These are phyloP conservation scores for Spheniscus humboldti DNA, from an alignment of 2,797 vertebrate genomes.

Conservation along the genomic window DNA sequence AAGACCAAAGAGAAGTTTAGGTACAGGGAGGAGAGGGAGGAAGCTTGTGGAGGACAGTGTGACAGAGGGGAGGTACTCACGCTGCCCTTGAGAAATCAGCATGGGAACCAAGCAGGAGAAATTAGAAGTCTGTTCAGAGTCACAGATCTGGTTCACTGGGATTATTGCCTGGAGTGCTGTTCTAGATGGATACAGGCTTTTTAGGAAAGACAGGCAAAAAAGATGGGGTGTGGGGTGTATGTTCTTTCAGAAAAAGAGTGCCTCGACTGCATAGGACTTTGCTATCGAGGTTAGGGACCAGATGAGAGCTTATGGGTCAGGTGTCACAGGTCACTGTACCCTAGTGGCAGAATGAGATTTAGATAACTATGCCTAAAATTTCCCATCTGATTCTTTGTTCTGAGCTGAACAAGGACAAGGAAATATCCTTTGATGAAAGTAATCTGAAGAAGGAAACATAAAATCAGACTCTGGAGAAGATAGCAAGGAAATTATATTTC, in stretches of 20 bases:
- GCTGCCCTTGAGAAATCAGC: neutral
- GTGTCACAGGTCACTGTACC: neutral
- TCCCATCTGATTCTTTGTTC: neutral
- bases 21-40: neutral
- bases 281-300: neutral
- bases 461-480: neutral
- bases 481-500: neutral
- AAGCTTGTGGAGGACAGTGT: neutral
- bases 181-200: neutral
- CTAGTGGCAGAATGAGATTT: neutral
- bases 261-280: neutral
- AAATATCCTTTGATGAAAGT: neutral
- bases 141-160: neutral
- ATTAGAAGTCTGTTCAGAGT: neutral
- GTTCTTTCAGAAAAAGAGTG: neutral
- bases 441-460: neutral
- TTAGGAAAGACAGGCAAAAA: neutral
- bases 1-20: neutral
- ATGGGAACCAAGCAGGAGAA: neutral
- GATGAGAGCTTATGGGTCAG: neutral
- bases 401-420: neutral
- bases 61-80: neutral
- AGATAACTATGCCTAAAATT: neutral
- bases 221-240: fast-evolving
- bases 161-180: neutral